Conservation (phyloP, 2,888 invertebrate species). For the Papilio elwesi region DNA sequence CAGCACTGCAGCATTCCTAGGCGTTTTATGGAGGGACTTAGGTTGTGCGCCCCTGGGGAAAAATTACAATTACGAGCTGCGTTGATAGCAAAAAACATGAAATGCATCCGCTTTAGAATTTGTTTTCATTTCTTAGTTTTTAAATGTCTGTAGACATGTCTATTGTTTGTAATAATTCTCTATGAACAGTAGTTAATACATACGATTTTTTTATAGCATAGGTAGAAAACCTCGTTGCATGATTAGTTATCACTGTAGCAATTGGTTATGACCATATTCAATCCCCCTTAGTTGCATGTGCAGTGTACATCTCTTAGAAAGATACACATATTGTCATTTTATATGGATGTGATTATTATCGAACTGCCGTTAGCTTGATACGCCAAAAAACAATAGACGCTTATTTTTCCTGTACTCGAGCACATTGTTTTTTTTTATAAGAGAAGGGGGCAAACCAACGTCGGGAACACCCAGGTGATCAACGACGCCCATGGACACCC, state of each 20-base stretch:
- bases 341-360: too few species aligned
- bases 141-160: slow-evolving; percentile 8
- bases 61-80: slow-evolving; percentile 41
- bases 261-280: not conserved
- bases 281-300: not conserved
- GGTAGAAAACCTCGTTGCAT: not conserved
- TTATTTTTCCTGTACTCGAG: too few species aligned
- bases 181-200: not conserved
- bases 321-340: too few species aligned
- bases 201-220: not conserved
- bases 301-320: too few species aligned
- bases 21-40: slow-evolving; percentile 50
- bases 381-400: too few species aligned
- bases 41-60: slow-evolving; percentile 42
- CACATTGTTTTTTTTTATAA: too few species aligned
- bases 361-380: too few species aligned
- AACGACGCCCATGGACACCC: too few species aligned
- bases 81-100: slow-evolving; percentile 26
- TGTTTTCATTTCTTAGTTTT: slow-evolving; percentile 15
- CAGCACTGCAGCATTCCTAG: slow-evolving; percentile 76
- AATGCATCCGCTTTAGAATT: slow-evolving; percentile 40
- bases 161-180: slow-evolving; percentile 13
- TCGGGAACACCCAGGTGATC: too few species aligned
- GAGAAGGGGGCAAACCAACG: too few species aligned
- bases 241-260: not conserved